Conservation (phyloP, 92 coral and sea anemone species). For the Phenganax stokvisi region DNA sequence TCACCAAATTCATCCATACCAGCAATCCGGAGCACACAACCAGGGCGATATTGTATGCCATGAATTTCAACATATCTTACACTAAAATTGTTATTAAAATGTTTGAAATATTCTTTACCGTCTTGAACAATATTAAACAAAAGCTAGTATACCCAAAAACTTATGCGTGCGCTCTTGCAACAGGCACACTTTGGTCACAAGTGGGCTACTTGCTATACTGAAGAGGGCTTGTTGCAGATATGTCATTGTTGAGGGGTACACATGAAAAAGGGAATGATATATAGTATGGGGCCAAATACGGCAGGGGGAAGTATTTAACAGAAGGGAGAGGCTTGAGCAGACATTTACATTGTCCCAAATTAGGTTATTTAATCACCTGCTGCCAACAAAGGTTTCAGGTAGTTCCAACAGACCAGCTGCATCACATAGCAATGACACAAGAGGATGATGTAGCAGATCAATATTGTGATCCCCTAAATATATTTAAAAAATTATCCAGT, state of each 20-base stretch:
- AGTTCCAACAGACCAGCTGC: neutral
- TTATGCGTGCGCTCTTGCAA: neutral
- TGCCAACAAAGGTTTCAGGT: neutral
- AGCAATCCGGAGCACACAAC: slow-evolving; percentile 41
- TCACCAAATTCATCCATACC: slow-evolving; percentile 47
- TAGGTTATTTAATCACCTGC: too few species aligned
- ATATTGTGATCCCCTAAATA: slow-evolving; percentile 10
- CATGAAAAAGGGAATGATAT: too few species aligned
- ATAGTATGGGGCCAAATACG: too few species aligned
- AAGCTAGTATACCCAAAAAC: too few species aligned
- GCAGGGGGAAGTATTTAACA: too few species aligned
- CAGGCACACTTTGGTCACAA: neutral
- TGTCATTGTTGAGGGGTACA: neutral
- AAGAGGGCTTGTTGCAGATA: neutral
- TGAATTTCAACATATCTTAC: slow-evolving; percentile 26
- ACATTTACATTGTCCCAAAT: too few species aligned
- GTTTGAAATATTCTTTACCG: too few species aligned
- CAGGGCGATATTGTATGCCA: slow-evolving; percentile 48
- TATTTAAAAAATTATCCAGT: neutral
- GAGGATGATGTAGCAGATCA: slow-evolving; percentile 17
- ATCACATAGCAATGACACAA: neutral
- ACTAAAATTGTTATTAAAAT: neutral
- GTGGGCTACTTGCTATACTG: neutral
- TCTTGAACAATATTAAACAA: too few species aligned
- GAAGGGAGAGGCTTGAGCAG: too few species aligned